Conservation (phyloP, 2,888 invertebrate species). For the Halocaridina rubra region DNA sequence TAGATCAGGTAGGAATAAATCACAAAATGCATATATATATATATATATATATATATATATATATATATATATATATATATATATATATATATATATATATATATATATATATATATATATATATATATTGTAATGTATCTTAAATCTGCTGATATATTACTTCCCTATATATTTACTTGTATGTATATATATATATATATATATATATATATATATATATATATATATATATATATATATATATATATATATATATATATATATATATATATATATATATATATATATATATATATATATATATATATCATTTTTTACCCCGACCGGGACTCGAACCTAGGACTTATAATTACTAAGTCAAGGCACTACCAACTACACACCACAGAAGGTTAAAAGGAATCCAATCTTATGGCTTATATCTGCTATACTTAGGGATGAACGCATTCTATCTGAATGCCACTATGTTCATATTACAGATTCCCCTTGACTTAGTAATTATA, state of each 20-base stretch:
- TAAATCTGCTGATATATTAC: too few relatives aligned
- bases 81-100: background rate
- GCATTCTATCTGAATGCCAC: too few relatives aligned
- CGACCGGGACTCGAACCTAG: too few relatives aligned
- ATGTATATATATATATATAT: background rate
- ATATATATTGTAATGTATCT: background rate
- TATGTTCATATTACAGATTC: too few relatives aligned
- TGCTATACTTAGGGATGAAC: too few relatives aligned
- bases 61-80: conserved; percentile 32
- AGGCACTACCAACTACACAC: too few relatives aligned
- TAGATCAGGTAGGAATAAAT: background rate
- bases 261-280: background rate
- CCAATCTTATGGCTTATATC: too few relatives aligned
- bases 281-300: background rate
- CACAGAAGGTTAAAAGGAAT: too few relatives aligned
- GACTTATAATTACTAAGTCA: too few relatives aligned
- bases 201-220: background rate
- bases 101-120: background rate
- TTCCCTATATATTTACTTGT: too few relatives aligned
- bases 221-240: conserved; percentile 29
- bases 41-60: conserved; percentile 34
- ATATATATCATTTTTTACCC: too few relatives aligned
- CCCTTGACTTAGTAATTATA: too few relatives aligned
- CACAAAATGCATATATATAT: conserved; percentile 24
- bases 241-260: background rate